Conservation (phyloP, 2,797 vertebrate genomes). For the Tolypeutes matacus region DNA sequence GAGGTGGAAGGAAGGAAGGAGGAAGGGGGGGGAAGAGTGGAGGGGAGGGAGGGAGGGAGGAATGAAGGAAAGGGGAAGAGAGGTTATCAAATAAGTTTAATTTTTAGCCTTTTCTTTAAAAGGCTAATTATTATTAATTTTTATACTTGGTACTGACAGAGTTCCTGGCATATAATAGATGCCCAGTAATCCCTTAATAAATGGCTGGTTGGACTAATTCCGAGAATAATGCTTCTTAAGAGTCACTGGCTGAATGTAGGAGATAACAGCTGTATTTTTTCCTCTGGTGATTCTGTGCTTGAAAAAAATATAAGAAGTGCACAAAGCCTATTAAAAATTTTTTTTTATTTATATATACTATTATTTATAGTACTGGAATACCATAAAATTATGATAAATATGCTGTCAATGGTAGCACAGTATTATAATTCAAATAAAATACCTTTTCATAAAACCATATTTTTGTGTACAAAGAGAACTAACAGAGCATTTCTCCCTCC, state of each 20-base stretch:
- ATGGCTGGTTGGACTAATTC: background rate
- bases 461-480: conserved; percentile 2
- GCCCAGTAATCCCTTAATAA: conserved; percentile 4
- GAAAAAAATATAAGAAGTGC: background rate
- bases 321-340: background rate
- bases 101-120: conserved; percentile 37
- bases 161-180: background rate
- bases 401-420: background rate
- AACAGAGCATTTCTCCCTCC: background rate
- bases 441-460: background rate
- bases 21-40: background rate
- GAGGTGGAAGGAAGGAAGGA: background rate
- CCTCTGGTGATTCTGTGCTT: background rate
- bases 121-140: background rate
- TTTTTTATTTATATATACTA: background rate
- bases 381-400: conserved; percentile 36
- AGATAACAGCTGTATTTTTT: background rate
- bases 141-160: background rate
- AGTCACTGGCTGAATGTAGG: background rate
- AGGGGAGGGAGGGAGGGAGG: background rate
- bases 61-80: too few species aligned
- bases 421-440: conserved; percentile 58
- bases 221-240: conserved; percentile 18
- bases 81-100: background rate
- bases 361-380: background rate